Evolutionary conservation across 1,140 invertebrate genomes (phyloP), one percentile per base, ranked within the genome.

Genomic region (Ips typographus): DNA sequence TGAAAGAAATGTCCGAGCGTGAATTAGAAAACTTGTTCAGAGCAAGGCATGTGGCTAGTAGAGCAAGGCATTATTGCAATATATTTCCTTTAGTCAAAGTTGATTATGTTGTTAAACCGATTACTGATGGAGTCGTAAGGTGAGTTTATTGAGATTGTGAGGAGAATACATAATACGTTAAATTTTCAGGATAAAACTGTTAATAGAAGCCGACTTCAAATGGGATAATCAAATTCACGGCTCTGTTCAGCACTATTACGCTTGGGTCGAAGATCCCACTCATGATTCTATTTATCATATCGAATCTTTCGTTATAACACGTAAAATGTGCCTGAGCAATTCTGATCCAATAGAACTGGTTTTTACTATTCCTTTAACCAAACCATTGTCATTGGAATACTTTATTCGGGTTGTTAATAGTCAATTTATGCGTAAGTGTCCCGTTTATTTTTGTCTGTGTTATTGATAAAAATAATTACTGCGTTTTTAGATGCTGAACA

Each of bases 211-310:
- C 0, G 87, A 90, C 69, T 99, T 99, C 79, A 89, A 84, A 55
- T 98, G 95, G 95, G 94, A 94, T 78, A 93, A 95, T 77, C 88
- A 86, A 71, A 83, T 94, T 64, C 95, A 98, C 79, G 95, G 96
- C 1, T 92, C 67, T n/a, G 71, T 70, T 3, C 94, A 99, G 82
- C 86, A 91, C 1, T 99, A 98, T 82, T 99, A 95, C 94, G 89
- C 99, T 59, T 98, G 97, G 95, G 91, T 99, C 8, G 96, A 98
- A 83, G 96, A 99, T 83, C 91, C 95, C 0, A 91, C 94, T 7
- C 92, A 86, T 67, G 95, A 98, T 80, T 90, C 89, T 72, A 98
- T 99, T 77, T 97, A 98, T 80, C 98, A 99, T 83, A 92, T 92
- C 59, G 98, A 99, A 79, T 91, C 94, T 75, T 94, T 99, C 79